phyloP scores from a whole-genome alignment of 2,888 invertebrate species.

The Portevinia maculata region DNA sequence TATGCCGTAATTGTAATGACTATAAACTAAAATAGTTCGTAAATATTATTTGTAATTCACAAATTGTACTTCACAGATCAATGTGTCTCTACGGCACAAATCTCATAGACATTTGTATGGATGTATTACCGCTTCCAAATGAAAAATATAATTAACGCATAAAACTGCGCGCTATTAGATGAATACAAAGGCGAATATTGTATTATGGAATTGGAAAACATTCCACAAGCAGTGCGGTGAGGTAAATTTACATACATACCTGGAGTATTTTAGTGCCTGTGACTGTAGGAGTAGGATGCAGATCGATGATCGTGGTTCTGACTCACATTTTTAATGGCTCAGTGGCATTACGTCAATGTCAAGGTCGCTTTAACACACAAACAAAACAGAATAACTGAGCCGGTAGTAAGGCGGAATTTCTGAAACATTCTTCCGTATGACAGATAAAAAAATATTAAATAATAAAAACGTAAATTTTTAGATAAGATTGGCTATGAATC shows the following conservation, averaged over 20 bases:
- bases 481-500: too few species aligned
- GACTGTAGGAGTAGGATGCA: slow-evolving; percentile 57
- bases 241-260: background rate
- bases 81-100: too few species aligned
- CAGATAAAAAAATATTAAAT: background rate
- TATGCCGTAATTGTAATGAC: too few species aligned
- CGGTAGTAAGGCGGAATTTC: slow-evolving; percentile 46
- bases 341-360: slow-evolving; percentile 69
- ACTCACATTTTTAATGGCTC: slow-evolving; percentile 49
- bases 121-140: background rate
- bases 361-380: slow-evolving; percentile 56
- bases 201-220: background rate
- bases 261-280: background rate
- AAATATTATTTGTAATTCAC: too few species aligned
- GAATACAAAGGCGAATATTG: background rate
- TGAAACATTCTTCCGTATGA: slow-evolving; percentile 28
- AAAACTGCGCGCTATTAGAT: background rate
- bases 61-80: too few species aligned
- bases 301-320: slow-evolving; percentile 57
- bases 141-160: background rate
- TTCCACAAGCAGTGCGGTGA: background rate
- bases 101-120: too few species aligned
- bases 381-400: slow-evolving; percentile 23
- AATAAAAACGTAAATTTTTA: too few species aligned
- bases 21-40: too few species aligned